Conservation (phyloP, 2,888 invertebrate species). For the Drosophila cyrtoloma region DNA sequence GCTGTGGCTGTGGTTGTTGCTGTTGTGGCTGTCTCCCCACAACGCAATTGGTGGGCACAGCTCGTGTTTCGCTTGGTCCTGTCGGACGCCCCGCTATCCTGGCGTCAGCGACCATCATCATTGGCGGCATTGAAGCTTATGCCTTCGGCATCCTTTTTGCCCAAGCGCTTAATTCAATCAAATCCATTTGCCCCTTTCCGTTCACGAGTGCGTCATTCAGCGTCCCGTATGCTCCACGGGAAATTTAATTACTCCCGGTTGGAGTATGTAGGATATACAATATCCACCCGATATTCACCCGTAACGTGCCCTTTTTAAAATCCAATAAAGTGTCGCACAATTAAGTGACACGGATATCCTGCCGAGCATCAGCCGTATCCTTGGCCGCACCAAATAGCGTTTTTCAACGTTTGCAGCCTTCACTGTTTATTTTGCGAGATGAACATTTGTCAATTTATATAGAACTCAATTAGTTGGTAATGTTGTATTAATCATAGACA, state of each 20-base stretch:
- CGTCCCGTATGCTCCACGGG: constrained; percentile 64
- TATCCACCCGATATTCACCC: constrained; percentile 19
- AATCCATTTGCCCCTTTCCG: constrained; percentile 55
- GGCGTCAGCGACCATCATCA: constrained; percentile 57
- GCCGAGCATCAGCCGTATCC: constrained; percentile 46
- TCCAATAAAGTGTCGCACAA: constrained; percentile 82
- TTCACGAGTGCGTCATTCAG: constrained; percentile 61
- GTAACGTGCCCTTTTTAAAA: constrained; percentile 75
- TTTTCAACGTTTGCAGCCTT: constrained; percentile 2
- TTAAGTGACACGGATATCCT: constrained; percentile 79
- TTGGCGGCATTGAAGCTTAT: constrained; percentile 34
- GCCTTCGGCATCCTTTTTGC: constrained; percentile 41
- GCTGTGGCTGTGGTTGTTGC: not conserved
- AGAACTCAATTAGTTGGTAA: constrained; percentile 65
- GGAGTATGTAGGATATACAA: constrained; percentile 12
- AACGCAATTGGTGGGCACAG: constrained; percentile 59
- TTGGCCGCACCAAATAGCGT: constrained; percentile 4
- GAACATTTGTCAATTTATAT: constrained; percentile 44
- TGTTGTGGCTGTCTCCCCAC: constrained; percentile 26
- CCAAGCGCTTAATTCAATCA: constrained; percentile 76
- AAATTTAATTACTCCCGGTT: constrained; percentile 75
- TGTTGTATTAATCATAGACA: constrained; percentile 58
- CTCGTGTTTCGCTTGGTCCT: constrained; percentile 28
- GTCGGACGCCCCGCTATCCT: constrained; percentile 64
- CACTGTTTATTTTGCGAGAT: constrained; percentile 36